A percentile compares a stretch with the other conserved stretches of the same genome.
Evolutionary conservation across 2,888 invertebrate species (phyloP).

Genomic region (Ametastegia equiseti): DNA sequence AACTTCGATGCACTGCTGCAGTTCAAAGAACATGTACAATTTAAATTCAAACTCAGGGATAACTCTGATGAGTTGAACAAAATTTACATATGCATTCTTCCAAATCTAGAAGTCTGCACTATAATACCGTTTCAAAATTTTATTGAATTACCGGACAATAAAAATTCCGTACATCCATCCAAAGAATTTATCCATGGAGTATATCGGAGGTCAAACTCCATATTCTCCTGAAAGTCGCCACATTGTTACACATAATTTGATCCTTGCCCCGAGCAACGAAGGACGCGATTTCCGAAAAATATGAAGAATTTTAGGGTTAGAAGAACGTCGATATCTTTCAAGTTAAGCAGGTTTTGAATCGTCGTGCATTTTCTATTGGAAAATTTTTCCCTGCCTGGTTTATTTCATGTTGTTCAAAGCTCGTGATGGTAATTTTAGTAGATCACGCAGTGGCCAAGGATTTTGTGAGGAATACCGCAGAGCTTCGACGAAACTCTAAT

Average conservation of each 20-base stretch:
- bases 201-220: background rate
- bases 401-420: background rate
- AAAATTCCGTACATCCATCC: background rate
- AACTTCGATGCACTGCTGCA: too few species aligned
- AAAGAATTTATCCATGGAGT: background rate
- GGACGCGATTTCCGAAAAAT: background rate
- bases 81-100: too few species aligned
- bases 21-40: too few species aligned
- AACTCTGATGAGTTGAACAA: too few species aligned
- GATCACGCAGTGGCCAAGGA: background rate
- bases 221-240: background rate
- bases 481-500: conserved; percentile 13
- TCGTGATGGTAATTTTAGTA: background rate
- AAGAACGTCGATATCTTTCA: background rate
- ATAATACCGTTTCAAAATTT: too few species aligned
- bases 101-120: too few species aligned
- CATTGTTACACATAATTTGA: background rate
- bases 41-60: too few species aligned
- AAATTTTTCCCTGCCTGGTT: background rate
- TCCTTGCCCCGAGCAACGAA: background rate
- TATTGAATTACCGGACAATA: too few species aligned
- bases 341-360: background rate
- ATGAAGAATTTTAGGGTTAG: background rate
- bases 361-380: background rate
- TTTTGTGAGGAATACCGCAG: background rate